Percentiles rank a stretch among this genome's conserved stretches.
Evolutionary conservation across 1,140 invertebrate species (phyloP).

Genomic region (Cataglyphis hispanica): DNA sequence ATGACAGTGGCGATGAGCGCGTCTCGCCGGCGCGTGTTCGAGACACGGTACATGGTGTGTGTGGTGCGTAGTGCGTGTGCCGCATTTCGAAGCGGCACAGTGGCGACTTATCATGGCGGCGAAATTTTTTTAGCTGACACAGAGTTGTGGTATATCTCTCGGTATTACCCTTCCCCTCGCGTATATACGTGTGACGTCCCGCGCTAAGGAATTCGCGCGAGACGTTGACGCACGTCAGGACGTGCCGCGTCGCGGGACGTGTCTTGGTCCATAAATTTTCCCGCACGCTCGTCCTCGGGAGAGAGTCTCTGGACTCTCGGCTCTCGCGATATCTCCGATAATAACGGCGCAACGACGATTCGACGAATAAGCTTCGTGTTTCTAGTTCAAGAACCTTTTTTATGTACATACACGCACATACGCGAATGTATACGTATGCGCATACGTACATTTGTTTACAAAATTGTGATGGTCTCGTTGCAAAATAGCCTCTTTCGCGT

Average conservation of each 20-base stretch:
- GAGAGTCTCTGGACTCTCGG: not conserved
- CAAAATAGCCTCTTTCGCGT: too few relatives aligned
- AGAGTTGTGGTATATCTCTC: constrained; percentile 57
- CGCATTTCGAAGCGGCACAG: constrained; percentile 62
- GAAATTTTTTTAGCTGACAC: constrained; percentile 69
- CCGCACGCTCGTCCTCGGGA: not conserved
- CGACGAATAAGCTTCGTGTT: constrained; percentile 40
- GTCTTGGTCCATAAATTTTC: not conserved
- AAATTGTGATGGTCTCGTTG: not conserved
- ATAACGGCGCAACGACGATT: constrained; percentile 14
- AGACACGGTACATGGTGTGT: constrained; percentile 8
- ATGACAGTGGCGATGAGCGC: constrained; percentile 1
- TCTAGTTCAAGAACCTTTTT: constrained; percentile 61
- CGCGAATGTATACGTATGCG: constrained; percentile 2
- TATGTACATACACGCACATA: constrained; percentile 38
- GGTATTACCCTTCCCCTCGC: not conserved
- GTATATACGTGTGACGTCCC: constrained; percentile 53
- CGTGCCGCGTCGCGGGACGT: not conserved
- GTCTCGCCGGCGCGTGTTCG: constrained; percentile 6
- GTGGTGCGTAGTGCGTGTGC: constrained; percentile 5
- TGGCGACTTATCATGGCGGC: constrained; percentile 79
- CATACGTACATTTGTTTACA: constrained; percentile 58
- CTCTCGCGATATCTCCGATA: constrained; percentile 18
- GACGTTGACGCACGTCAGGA: not conserved
- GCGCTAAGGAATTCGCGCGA: constrained; percentile 64